Evolutionary conservation across 2,113 vertebrate species (phyloP).

Genomic region (Engystomops pustulosus): DNA sequence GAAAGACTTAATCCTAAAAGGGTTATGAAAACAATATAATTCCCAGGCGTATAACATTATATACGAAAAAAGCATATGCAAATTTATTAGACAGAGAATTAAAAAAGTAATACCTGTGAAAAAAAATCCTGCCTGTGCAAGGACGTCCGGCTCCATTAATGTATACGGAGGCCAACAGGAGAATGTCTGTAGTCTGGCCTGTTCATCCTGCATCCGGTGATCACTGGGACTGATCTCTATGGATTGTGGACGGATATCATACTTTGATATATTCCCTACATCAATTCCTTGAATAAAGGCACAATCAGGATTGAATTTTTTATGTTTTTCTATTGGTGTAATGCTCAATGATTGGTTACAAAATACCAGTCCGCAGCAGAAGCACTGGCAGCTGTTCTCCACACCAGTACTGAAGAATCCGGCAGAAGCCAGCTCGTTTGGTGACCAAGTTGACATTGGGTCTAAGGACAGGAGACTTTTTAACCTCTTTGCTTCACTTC

Average conservation of each 20-base stretch:
- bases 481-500: slow-evolving; percentile 52
- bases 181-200: slow-evolving; percentile 42
- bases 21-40: too few species aligned
- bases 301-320: slow-evolving; percentile 28
- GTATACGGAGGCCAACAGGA: neutral
- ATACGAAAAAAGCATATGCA: too few species aligned
- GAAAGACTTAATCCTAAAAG: too few species aligned
- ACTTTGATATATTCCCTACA: slow-evolving; percentile 54
- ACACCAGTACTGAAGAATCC: slow-evolving; percentile 50
- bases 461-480: slow-evolving; percentile 27
- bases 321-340: neutral
- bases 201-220: rapidly evolving
- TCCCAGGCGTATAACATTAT: too few species aligned
- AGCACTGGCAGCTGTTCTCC: slow-evolving; percentile 46
- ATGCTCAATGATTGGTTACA: neutral
- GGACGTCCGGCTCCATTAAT: neutral
- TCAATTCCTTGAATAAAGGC: slow-evolving; percentile 57
- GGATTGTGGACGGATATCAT: slow-evolving; percentile 23
- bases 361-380: slow-evolving; percentile 60
- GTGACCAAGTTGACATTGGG: neutral
- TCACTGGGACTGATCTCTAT: neutral
- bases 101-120: slow-evolving; percentile 57
- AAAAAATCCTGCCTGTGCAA: slow-evolving; percentile 48
- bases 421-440: slow-evolving; percentile 56
- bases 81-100: neutral